Evolutionary conservation across 2,797 vertebrate species (phyloP).

Genomic region (Limosa lapponica): DNA sequence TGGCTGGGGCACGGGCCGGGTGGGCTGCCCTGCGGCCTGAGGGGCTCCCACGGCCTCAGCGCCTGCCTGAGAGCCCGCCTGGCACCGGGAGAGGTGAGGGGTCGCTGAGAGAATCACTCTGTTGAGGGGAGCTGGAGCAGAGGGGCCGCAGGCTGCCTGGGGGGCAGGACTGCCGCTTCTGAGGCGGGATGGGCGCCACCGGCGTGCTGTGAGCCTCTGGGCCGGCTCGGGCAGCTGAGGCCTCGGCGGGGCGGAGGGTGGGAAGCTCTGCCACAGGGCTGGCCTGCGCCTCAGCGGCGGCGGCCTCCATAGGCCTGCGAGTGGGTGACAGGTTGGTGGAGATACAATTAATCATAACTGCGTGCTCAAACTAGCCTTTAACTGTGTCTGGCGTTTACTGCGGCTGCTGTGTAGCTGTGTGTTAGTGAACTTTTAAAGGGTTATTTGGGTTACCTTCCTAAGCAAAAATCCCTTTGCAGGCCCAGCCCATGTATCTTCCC

Average conservation of each 20-base stretch:
- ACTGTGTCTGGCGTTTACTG: fast-evolving
- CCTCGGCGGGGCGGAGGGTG: background rate
- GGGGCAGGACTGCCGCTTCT: no score
- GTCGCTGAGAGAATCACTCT: no score
- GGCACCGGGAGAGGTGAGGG: background rate
- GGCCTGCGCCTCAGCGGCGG: background rate
- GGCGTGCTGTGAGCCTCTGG: fast-evolving
- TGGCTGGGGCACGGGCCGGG: fast-evolving
- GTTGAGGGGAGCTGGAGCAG: background rate
- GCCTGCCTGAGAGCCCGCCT: background rate
- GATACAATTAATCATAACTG: fast-evolving
- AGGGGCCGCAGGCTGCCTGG: no score
- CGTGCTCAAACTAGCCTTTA: background rate
- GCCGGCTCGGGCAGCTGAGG: fast-evolving
- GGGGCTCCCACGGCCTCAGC: background rate
- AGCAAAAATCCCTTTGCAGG: fast-evolving
- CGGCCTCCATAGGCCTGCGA: fast-evolving
- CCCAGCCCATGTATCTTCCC: fast-evolving
- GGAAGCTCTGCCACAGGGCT: background rate
- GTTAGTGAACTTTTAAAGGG: fast-evolving
- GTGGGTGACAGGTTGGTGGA: no score
- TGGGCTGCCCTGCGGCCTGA: background rate
- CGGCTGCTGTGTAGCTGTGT: fast-evolving
- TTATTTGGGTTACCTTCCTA: background rate
- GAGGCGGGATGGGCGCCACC: background rate